phyloP scores from a whole-genome alignment of 1,140 invertebrate species.

The Orchesella cincta region DNA sequence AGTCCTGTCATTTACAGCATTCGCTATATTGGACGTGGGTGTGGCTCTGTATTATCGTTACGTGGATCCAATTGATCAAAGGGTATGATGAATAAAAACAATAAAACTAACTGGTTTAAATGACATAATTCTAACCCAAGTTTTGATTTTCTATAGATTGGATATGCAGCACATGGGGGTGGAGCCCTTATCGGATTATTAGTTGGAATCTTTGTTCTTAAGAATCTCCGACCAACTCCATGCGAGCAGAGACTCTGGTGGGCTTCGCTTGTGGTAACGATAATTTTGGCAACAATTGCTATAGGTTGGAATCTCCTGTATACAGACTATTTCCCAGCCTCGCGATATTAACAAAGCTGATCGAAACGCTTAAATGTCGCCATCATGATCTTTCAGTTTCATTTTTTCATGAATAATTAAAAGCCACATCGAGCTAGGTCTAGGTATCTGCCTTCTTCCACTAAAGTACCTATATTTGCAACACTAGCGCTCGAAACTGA shows the following conservation, averaged over 20 bases:
- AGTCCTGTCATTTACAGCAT: slow-evolving; percentile 72
- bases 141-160: slow-evolving; percentile 62
- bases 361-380: too few species aligned
- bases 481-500: too few species aligned
- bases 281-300: slow-evolving; percentile 72
- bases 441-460: too few species aligned
- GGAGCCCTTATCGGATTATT: slow-evolving; percentile 86
- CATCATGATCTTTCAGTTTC: too few species aligned
- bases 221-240: slow-evolving; percentile 81
- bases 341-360: slow-evolving; percentile 26
- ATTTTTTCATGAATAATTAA: too few species aligned
- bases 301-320: slow-evolving; percentile 75
- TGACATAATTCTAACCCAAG: not conserved
- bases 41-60: slow-evolving; percentile 81
- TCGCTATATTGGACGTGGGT: slow-evolving; percentile 74
- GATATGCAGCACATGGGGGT: slow-evolving; percentile 85
- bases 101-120: not conserved
- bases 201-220: slow-evolving; percentile 85
- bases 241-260: slow-evolving; percentile 85
- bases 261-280: slow-evolving; percentile 74
- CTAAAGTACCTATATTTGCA: too few species aligned
- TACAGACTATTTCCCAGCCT: slow-evolving; percentile 60
- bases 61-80: slow-evolving; percentile 59
- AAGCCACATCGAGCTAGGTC: too few species aligned
- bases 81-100: slow-evolving; percentile 39